Evolutionary conservation across 2,113 vertebrate species (phyloP).

Genomic region (Strigops habroptila): DNA sequence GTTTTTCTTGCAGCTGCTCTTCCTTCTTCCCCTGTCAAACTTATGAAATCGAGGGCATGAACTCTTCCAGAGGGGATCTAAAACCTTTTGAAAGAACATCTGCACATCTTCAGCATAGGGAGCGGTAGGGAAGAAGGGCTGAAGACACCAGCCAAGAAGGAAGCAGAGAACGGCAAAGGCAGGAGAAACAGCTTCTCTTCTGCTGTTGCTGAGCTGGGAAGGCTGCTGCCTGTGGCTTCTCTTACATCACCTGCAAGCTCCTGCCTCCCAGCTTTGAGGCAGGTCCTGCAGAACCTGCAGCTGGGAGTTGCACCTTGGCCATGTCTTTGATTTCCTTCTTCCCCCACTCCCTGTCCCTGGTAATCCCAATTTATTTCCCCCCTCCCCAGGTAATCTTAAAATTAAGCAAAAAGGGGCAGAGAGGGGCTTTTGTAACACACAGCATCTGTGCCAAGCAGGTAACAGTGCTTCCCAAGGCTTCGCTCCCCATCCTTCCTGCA

Average conservation of each 20-base stretch:
- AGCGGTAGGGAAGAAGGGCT: not conserved
- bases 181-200: not conserved
- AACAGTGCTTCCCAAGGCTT: not conserved
- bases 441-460: not conserved
- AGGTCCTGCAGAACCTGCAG: not conserved
- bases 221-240: not conserved
- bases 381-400: not conserved
- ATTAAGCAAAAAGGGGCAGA: not conserved
- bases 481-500: not conserved
- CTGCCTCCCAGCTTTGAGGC: not conserved
- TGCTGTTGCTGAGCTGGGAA: not conserved
- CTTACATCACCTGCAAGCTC: not conserved
- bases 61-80: not conserved
- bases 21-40: not conserved
- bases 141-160: not conserved
- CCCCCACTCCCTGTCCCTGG: not conserved
- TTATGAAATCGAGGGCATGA: slow-evolving; percentile 20
- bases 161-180: not conserved
- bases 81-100: not conserved
- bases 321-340: not conserved
- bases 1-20: not conserved
- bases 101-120: not conserved
- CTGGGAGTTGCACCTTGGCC: not conserved
- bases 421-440: not conserved
- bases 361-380: not conserved